Evolutionary conservation across 2,113 vertebrate species (phyloP).

Genomic region (Cervus canadensis): DNA sequence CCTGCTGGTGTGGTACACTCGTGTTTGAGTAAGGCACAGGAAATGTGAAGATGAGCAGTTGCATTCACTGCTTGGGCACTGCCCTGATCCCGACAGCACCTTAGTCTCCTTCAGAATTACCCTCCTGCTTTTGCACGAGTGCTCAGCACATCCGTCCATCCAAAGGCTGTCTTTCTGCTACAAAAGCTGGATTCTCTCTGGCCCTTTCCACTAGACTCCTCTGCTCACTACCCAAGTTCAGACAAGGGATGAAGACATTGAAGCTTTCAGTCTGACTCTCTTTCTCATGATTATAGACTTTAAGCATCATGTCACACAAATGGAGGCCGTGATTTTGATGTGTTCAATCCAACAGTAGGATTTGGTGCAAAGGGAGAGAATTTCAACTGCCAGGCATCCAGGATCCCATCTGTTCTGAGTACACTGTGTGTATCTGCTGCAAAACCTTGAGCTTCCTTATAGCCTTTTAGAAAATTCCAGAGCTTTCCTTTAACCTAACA

Average conservation of each 20-base stretch:
- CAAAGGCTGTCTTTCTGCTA: background rate
- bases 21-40: background rate
- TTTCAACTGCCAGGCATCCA: background rate
- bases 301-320: background rate
- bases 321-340: background rate
- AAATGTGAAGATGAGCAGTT: background rate
- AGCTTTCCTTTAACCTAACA: background rate
- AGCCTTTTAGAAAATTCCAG: background rate
- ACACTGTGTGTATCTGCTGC: background rate
- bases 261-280: background rate
- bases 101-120: background rate
- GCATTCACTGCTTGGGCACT: rapidly evolving
- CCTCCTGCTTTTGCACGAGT: background rate
- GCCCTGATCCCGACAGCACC: background rate
- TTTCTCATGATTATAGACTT: background rate
- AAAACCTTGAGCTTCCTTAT: background rate
- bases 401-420: background rate
- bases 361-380: background rate
- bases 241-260: background rate
- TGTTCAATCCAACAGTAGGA: background rate
- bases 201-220: background rate
- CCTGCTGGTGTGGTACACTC: rapidly evolving
- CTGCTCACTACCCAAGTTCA: background rate
- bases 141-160: background rate
- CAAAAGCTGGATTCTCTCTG: background rate